Conservation (phyloP, 2,888 invertebrate species). For the Platycheirus albimanus region DNA sequence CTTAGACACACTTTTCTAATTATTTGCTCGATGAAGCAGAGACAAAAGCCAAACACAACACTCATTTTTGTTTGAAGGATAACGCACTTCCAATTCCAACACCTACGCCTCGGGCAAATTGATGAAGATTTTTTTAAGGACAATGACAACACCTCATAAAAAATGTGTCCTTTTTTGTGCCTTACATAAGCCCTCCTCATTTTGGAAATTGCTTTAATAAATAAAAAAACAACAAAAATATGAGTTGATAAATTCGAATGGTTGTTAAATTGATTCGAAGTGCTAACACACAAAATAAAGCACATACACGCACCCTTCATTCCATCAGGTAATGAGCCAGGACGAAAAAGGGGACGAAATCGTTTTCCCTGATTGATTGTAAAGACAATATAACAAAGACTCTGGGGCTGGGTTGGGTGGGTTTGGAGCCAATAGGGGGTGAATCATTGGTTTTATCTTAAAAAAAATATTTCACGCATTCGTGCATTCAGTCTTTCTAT, state of each 20-base stretch:
- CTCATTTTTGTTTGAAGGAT: conserved; percentile 60
- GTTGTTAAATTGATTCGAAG: conserved; percentile 57
- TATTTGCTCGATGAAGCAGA: conserved; percentile 70
- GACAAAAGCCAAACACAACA: conserved; percentile 66
- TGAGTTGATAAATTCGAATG: conserved; percentile 69
- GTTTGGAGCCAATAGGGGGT: conserved; percentile 3
- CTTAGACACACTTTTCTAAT: conserved; percentile 58
- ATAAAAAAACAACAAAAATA: conserved; percentile 45
- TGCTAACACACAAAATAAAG: conserved; percentile 30
- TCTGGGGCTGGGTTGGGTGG: neutral
- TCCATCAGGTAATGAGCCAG: conserved; percentile 49
- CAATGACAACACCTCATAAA: conserved; percentile 14
- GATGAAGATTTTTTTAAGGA: conserved; percentile 58
- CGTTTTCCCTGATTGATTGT: conserved; percentile 66
- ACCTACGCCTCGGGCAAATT: conserved; percentile 51
- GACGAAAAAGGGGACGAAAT: conserved; percentile 22
- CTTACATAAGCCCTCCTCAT: neutral
- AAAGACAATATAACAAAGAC: conserved; percentile 49
- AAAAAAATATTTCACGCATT: conserved; percentile 63
- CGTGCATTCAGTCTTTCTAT: conserved; percentile 25
- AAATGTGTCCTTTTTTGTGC: neutral
- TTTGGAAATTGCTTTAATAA: conserved; percentile 44
- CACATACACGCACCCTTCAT: conserved; percentile 5
- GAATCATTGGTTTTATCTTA: conserved; percentile 38
- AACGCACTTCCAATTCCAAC: conserved; percentile 20